Conservation (phyloP, 2,113 vertebrate genomes). For the Sprattus sprattus region DNA sequence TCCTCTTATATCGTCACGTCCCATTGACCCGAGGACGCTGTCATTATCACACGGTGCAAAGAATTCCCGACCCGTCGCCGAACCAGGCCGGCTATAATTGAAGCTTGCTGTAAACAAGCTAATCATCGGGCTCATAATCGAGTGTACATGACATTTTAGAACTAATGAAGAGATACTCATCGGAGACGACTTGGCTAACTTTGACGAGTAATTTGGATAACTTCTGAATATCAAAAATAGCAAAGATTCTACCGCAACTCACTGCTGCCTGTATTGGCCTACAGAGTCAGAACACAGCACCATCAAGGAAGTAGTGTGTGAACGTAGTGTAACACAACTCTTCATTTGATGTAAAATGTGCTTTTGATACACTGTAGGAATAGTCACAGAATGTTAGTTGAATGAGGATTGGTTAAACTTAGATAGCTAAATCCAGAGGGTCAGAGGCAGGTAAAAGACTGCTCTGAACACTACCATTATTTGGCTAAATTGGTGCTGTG, state of each 20-base stretch:
- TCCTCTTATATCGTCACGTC: slow-evolving; percentile 17
- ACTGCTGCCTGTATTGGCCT: too few relatives aligned
- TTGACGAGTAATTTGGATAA: background rate
- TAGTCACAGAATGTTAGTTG: background rate
- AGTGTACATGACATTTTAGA: slow-evolving; percentile 25
- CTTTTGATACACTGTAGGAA: background rate
- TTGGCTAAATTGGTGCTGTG: background rate
- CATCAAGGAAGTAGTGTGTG: too few relatives aligned
- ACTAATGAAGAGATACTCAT: background rate
- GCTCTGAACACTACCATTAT: background rate
- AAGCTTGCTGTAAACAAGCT: slow-evolving; percentile 46
- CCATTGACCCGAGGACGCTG: slow-evolving; percentile 17
- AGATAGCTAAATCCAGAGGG: background rate
- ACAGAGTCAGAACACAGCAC: too few relatives aligned
- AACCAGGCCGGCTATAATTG: slow-evolving; percentile 50
- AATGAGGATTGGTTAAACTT: background rate
- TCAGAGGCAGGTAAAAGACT: background rate
- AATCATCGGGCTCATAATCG: slow-evolving; percentile 45
- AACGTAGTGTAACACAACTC: too few relatives aligned
- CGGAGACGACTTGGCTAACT: background rate
- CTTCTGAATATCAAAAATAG: background rate
- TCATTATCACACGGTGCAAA: slow-evolving; percentile 33
- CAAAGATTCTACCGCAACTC: background rate
- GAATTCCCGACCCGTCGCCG: slow-evolving; percentile 44
- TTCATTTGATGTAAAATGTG: background rate